Conservation (phyloP, 2,113 vertebrate species). For the Pogona vitticeps region DNA sequence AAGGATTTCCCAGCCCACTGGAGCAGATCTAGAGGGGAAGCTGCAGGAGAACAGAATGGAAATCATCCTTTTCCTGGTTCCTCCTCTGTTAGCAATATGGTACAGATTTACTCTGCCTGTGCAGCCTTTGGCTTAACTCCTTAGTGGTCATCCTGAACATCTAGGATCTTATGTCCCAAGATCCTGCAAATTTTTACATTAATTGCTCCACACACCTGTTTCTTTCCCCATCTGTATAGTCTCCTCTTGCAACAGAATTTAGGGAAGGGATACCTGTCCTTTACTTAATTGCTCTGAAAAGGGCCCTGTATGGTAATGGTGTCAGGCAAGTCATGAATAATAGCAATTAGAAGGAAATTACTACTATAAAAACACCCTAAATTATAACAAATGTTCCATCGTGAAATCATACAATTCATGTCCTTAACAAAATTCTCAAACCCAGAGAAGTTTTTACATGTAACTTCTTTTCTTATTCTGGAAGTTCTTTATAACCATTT, state of each 20-base stretch:
- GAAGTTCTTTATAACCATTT: background rate
- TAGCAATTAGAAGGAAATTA: background rate
- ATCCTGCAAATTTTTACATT: background rate
- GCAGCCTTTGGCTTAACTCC: background rate
- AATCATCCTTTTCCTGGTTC: no score
- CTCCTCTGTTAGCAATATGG: no score
- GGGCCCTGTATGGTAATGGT: background rate
- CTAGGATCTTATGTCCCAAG: background rate
- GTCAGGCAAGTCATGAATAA: background rate
- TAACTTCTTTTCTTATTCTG: constrained; percentile 32
- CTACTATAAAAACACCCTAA: background rate
- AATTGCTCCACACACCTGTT: background rate
- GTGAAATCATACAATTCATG: constrained; percentile 26
- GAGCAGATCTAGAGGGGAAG: no score
- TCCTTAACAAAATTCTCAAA: constrained; percentile 28
- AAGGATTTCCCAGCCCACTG: no score
- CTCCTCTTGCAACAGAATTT: background rate
- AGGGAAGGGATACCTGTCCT: background rate
- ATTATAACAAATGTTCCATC: constrained; percentile 18
- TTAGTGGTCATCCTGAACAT: background rate
- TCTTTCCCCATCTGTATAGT: background rate
- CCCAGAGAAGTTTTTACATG: background rate
- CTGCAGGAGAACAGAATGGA: no score
- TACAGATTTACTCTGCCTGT: background rate
- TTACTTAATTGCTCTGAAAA: background rate